Evolutionary conservation across 2,888 invertebrate species (phyloP).

Genomic region (Sylvicola fuscatus): DNA sequence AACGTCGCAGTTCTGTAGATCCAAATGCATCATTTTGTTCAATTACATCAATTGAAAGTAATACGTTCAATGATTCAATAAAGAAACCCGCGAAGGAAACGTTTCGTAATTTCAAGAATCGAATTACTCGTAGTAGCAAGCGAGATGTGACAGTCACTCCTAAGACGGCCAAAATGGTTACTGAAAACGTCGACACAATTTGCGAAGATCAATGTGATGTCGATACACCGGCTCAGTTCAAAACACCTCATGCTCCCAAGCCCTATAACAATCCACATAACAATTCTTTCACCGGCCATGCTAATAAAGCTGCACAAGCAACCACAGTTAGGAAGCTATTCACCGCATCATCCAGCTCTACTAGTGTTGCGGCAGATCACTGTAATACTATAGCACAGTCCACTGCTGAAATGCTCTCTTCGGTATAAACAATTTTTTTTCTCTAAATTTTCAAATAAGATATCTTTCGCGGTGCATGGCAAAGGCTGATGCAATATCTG

Average conservation of each 20-base stretch:
- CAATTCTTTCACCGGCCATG: too few species aligned
- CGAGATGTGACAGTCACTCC: slow-evolving; percentile 5
- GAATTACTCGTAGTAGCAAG: slow-evolving; percentile 16
- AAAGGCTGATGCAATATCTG: too few species aligned
- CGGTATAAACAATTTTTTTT: too few species aligned
- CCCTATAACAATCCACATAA: too few species aligned
- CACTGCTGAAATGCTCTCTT: too few species aligned
- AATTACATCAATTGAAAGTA: slow-evolving; percentile 18
- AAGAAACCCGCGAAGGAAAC: slow-evolving; percentile 21
- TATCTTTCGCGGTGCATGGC: too few species aligned
- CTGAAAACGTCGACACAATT: background rate
- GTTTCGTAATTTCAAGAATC: slow-evolving; percentile 18
- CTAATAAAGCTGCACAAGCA: too few species aligned
- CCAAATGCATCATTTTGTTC: slow-evolving; percentile 21
- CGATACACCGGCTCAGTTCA: background rate
- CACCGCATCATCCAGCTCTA: too few species aligned
- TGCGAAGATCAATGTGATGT: slow-evolving; percentile 1
- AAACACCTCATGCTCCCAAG: background rate
- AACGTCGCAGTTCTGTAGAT: slow-evolving; percentile 13
- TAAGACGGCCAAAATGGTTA: slow-evolving; percentile 2
- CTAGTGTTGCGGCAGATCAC: too few species aligned
- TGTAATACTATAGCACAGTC: too few species aligned
- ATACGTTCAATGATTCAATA: slow-evolving; percentile 22
- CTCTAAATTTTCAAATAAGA: too few species aligned
- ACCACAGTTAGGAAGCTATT: too few species aligned